Evolutionary conservation across 2,888 invertebrate species (phyloP), one percentile per base, ranked within the genome.

Genomic region (Pseudeuparius sepicola): DNA sequence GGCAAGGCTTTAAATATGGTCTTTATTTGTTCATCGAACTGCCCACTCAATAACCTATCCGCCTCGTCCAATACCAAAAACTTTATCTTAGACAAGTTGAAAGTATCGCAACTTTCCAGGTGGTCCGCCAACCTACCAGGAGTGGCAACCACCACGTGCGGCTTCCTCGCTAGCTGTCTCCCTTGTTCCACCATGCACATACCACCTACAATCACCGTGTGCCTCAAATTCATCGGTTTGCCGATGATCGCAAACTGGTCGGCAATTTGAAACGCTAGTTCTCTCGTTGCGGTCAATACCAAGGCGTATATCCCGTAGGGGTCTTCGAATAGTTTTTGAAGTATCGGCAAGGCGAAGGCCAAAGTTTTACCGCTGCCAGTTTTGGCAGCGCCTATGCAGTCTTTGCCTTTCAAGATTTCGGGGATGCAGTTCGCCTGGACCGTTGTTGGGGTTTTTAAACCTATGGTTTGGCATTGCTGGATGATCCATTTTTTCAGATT

Each of bases 331-430:
- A 97, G 66, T 55, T 80, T 78, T 58, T 96, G 90, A 27, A 97
- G 60, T 51, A 97, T 89, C 0, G 96, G 96, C 34, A 97, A 60
- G 1, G 92, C 94, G 70, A 98, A 98, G 0, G 97, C 93, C 53
- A 97, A 77, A 1, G 98, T 98, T 68, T 98, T 98, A 2, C 97
- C 97, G 36, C 93, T 94, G 9, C 97, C 97, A 5, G 97, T 98
- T 62, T 96, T 93, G 0, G 96, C 93, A 49, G 92, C 92, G 5
- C 93, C 97, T 42, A 98, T 84, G 49, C 92, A 90, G 65, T 96
- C 89, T 48, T 73, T 67, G 0, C 92, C 92, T 38, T 66, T 55
- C 23, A 90, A 59, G 47, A 90, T 85, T 41, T 69, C 67, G 3
- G 86, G 77, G 51, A 92, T 81, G 54, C 89, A 89, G 43, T 79